Evolutionary conservation across 2,113 vertebrate genomes (phyloP).

Genomic region (Isurus oxyrinchus): DNA sequence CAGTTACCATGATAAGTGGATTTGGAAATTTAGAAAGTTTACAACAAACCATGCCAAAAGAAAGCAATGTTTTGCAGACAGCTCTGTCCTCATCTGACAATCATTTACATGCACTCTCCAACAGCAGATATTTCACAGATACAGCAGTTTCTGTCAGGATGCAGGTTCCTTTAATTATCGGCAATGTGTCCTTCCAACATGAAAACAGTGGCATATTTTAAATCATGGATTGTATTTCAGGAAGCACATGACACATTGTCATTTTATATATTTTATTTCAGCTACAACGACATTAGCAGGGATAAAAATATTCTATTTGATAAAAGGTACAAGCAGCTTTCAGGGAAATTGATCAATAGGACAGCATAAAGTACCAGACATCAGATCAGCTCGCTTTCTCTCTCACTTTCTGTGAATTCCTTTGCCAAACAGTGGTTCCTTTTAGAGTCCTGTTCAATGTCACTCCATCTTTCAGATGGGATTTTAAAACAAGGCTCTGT

Average conservation of each 20-base stretch:
- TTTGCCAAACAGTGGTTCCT: not conserved
- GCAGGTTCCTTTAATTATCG: not conserved
- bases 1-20: not conserved
- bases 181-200: not conserved
- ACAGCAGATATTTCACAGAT: not conserved
- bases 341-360: not conserved
- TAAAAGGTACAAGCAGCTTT: not conserved
- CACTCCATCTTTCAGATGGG: not conserved
- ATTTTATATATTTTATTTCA: not conserved
- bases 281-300: not conserved
- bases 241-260: not conserved
- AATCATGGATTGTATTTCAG: not conserved
- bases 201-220: not conserved
- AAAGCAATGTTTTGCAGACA: not conserved
- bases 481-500: not conserved
- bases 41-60: not conserved
- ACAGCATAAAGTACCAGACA: no score
- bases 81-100: not conserved
- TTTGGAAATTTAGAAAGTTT: not conserved
- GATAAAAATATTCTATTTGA: not conserved
- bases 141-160: not conserved
- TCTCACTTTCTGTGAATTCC: not conserved
- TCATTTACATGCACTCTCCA: not conserved
- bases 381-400: not conserved
- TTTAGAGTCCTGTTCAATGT: not conserved